Evolutionary conservation across 1,140 invertebrate genomes (phyloP).

Genomic region (Chironomus striatipennis): DNA sequence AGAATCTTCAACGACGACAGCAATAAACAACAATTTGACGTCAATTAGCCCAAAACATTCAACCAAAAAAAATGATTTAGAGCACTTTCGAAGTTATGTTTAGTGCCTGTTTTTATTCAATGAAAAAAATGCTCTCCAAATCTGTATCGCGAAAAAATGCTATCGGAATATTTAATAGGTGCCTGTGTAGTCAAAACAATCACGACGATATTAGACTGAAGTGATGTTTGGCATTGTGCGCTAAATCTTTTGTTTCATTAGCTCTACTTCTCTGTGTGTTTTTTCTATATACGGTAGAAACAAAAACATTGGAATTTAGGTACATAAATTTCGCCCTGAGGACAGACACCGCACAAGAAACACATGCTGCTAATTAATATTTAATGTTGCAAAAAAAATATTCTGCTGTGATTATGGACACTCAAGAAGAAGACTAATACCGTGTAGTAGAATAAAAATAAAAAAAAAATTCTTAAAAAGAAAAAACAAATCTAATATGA

Average conservation of each 20-base stretch:
- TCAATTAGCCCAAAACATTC: neutral
- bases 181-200: neutral
- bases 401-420: too few species aligned
- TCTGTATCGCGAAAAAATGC: conserved; percentile 1
- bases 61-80: neutral
- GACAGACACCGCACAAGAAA: neutral
- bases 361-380: neutral
- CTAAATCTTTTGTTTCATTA: neutral
- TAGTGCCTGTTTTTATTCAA: too few species aligned
- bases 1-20: conserved; percentile 11
- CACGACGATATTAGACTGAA: neutral
- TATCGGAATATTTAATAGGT: conserved; percentile 9
- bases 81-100: neutral
- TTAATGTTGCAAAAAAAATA: too few species aligned
- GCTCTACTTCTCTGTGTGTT: neutral
- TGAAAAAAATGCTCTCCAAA: conserved; percentile 1
- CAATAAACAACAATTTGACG: conserved; percentile 8
- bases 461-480: too few species aligned
- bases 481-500: too few species aligned
- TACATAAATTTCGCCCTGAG: neutral
- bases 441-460: too few species aligned
- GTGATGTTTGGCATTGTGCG: neutral
- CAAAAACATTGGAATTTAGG: conserved; percentile 2
- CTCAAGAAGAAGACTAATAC: too few species aligned
- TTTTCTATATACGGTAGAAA: neutral